Conservation (phyloP, 1,140 invertebrate genomes). For the Drosophila takahashii region DNA sequence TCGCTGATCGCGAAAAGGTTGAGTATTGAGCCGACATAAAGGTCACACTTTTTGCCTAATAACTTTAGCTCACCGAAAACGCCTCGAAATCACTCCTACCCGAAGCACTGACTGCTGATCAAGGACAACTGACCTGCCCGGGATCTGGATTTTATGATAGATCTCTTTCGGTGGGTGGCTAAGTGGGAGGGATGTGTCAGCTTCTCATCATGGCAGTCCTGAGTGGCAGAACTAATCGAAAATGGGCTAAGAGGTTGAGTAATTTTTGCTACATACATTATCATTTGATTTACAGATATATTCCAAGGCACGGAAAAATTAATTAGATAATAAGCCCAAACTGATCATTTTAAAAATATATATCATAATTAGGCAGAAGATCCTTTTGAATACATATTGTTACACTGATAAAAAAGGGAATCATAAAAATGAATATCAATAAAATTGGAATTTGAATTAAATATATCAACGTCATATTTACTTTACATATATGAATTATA, state of each 20-base stretch:
- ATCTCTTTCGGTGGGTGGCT: constrained; percentile 5
- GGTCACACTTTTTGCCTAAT: constrained; percentile 74
- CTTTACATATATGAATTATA: no score
- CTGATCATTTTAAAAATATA: no score
- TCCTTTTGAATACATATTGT: no score
- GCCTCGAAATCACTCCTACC: constrained; percentile 77
- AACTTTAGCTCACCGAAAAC: constrained; percentile 79
- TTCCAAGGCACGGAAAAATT: no score
- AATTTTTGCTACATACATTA: no score
- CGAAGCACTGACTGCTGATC: constrained; percentile 76
- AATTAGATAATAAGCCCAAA: no score
- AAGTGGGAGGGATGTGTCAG: constrained; percentile 24
- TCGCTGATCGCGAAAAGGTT: constrained; percentile 28
- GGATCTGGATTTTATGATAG: constrained; percentile 33
- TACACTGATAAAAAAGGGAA: no score
- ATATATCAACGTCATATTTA: no score
- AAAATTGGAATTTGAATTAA: no score
- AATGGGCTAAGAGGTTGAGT: not conserved
- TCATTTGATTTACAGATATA: no score
- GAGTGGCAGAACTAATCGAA: constrained; percentile 41
- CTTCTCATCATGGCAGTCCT: constrained; percentile 29
- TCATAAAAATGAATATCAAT: no score
- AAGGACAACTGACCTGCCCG: constrained; percentile 33
- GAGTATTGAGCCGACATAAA: constrained; percentile 45
- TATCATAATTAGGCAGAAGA: no score